phyloP scores from a whole-genome alignment of 2,113 vertebrate genomes.

The Megaleporinus macrocephalus region DNA sequence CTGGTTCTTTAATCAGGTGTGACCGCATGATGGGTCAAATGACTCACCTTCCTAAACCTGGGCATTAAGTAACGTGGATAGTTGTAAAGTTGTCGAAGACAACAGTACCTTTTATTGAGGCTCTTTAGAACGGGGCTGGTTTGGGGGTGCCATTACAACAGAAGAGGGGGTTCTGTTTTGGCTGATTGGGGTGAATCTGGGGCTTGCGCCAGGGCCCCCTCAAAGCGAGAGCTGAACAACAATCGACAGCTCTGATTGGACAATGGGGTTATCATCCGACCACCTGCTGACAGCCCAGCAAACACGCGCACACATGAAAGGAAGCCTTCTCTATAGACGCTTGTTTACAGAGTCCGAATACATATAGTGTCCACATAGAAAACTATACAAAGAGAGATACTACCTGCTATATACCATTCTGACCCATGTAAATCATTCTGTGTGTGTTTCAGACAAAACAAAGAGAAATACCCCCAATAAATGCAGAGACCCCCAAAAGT shows the following conservation, averaged over 20 bases:
- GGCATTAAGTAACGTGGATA: background rate
- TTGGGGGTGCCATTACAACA: conserved; percentile 32
- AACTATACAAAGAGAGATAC: no score
- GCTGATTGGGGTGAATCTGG: conserved; percentile 34
- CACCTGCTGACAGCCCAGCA: conserved; percentile 18
- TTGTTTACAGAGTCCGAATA: no score
- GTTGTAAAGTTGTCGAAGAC: background rate
- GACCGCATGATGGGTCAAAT: background rate
- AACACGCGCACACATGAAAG: background rate
- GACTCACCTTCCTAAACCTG: background rate
- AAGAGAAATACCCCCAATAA: background rate
- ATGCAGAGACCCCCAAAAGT: background rate
- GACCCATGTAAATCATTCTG: no score
- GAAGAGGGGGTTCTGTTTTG: conserved; percentile 21
- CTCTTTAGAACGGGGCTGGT: background rate
- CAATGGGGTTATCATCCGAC: conserved; percentile 49
- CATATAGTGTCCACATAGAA: no score
- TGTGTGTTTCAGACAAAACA: background rate
- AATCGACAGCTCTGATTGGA: conserved; percentile 52
- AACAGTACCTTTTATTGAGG: conserved; percentile 1
- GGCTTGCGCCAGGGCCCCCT: conserved; percentile 55
- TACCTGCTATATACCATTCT: no score
- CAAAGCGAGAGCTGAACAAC: conserved; percentile 43
- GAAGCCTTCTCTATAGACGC: background rate
- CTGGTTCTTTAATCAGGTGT: background rate